These are phyloP conservation scores for Parapsyche elsis DNA, from an alignment of 1,140 invertebrate species.

Conservation along the genomic window DNA sequence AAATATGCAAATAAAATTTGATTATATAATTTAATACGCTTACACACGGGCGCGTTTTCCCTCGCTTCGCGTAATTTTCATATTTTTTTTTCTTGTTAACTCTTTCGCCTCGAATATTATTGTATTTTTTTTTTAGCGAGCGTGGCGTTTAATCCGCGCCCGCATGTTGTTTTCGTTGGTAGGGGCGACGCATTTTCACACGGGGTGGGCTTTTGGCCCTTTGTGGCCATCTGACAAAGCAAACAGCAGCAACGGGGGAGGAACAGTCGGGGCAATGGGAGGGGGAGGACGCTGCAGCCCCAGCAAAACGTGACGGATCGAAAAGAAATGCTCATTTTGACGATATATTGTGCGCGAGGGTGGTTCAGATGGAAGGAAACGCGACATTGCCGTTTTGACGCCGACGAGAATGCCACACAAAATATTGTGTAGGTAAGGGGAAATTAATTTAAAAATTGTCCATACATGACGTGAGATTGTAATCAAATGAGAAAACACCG, in stretches of 20 bases:
- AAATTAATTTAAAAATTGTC: no score
- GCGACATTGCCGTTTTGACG: no score
- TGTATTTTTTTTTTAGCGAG: not conserved
- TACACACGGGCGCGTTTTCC: not conserved
- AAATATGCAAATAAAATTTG: slow-evolving; percentile 9
- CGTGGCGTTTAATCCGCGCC: slow-evolving; percentile 1
- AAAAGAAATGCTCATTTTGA: slow-evolving; percentile 8
- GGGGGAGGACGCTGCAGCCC: not conserved
- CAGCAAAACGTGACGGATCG: not conserved
- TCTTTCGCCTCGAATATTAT: slow-evolving; percentile 6
- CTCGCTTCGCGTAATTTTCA: not conserved
- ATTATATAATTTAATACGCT: slow-evolving; percentile 9
- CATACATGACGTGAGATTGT: no score
- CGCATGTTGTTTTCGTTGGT: not conserved
- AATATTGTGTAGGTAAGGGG: no score
- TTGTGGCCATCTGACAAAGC: slow-evolving; percentile 3
- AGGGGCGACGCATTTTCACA: not conserved
- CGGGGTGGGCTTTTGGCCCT: not conserved
- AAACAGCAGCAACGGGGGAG: not conserved
- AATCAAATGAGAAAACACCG: no score
- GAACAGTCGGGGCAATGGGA: not conserved
- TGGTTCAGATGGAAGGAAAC: not conserved
- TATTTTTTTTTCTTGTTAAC: not conserved
- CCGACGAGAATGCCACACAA: no score
- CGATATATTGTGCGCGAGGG: not conserved